Evolutionary conservation across 2,888 invertebrate genomes (phyloP), one percentile per base, ranked within the genome.

Genomic region (Magallana nippona): DNA sequence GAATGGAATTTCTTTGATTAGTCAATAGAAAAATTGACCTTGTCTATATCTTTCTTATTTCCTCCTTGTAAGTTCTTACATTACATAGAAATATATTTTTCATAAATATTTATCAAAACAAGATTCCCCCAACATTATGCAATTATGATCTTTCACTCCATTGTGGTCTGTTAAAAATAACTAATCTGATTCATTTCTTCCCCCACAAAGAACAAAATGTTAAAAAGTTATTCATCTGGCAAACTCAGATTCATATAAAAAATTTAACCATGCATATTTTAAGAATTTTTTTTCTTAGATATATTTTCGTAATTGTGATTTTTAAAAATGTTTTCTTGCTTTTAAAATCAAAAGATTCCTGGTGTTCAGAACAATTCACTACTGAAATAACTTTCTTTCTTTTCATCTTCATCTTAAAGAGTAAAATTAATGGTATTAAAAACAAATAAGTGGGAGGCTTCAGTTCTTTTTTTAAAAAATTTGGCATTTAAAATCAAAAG

Each of bases 61-160:
- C 32, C 32, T 32, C 13, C 44, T 44, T 8, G 44, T 44, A 44
- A 8, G 44, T 8, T 71, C 32, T 2, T 32, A 32, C 71, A 19
- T 1, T 60, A 10, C n/a, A 10, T n/a, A n/a, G 71, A 22, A 71
- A 27, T 27, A 44, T 22, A 71, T 15, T 27, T 44, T 22, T 71
- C 22, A 71, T 71, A 71, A 71, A 71, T 71, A 71, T 71, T 71
- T 71, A 71, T 71, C 71, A 71, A 71, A 71, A 71, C 27, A 71
- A 71, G 15, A 15, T 27, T 15, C 32, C 15, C 71, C 27, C 32
- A 22, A 27, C 15, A 71, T 71, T 71, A 27, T 27, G 15, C 71
- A 71, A 27, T 71, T 22, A 71, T 13, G 22, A 5, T 2, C 15
- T 71, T 22, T 71, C 15, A 71, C 32, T 27, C 22, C 27, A 71